Evolutionary conservation across 2,888 invertebrate genomes (phyloP).

Genomic region (Phortica okadai): DNA sequence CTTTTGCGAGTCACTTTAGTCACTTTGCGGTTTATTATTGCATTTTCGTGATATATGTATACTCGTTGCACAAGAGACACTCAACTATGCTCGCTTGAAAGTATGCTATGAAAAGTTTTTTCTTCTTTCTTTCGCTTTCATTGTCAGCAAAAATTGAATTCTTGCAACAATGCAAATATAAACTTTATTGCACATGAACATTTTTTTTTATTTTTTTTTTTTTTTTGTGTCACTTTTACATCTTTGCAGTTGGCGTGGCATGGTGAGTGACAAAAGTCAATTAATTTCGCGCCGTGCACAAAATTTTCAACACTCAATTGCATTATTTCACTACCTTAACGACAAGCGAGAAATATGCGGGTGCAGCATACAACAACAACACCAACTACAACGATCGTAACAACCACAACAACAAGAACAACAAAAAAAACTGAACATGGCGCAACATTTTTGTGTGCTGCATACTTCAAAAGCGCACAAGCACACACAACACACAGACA

Average conservation of each 20-base stretch:
- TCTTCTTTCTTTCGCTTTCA: too few species aligned
- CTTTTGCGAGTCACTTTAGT: too few species aligned
- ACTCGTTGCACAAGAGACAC: too few species aligned
- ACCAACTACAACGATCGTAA: background rate
- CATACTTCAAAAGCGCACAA: constrained; percentile 12
- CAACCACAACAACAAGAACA: constrained; percentile 18
- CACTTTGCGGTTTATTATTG: too few species aligned
- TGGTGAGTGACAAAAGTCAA: constrained; percentile 18
- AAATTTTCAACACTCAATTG: constrained; percentile 28
- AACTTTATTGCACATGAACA: background rate
- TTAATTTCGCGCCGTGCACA: constrained; percentile 4
- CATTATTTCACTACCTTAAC: constrained; percentile 8
- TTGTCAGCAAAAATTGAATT: background rate
- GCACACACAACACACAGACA: background rate
- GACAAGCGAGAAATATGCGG: background rate
- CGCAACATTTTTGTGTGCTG: constrained; percentile 30
- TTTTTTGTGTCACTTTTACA: background rate
- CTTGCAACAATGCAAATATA: background rate
- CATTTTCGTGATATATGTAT: too few species aligned
- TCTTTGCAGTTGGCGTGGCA: background rate
- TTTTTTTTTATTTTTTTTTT: background rate
- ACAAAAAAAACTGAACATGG: constrained; percentile 66
- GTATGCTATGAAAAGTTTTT: too few species aligned
- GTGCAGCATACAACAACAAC: background rate
- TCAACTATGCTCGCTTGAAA: too few species aligned